phyloP scores from a whole-genome alignment of 2,888 invertebrate species.

The Axea sp. region DNA sequence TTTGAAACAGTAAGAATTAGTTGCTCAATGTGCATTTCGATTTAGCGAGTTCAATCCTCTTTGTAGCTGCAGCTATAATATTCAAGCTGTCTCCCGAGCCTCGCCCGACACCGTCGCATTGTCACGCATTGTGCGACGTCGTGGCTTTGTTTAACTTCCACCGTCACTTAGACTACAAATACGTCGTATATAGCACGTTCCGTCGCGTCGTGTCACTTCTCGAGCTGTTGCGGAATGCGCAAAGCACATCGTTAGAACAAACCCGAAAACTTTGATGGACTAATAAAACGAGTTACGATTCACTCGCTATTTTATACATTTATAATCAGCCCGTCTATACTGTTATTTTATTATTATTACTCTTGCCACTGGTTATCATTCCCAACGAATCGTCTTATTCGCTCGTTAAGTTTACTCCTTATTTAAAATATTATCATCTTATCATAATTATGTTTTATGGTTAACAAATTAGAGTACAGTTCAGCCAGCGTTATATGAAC shows the following conservation, averaged over 20 bases:
- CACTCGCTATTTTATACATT: slow-evolving; percentile 47
- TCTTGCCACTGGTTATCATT: neutral
- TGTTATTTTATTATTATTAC: slow-evolving; percentile 22
- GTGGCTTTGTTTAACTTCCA: slow-evolving; percentile 60
- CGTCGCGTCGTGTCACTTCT: slow-evolving; percentile 47
- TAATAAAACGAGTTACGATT: slow-evolving; percentile 53
- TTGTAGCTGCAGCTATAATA: slow-evolving; percentile 28
- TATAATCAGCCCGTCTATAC: slow-evolving; percentile 29
- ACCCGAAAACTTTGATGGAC: slow-evolving; percentile 52
- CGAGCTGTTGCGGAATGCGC: slow-evolving; percentile 30
- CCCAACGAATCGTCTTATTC: slow-evolving; percentile 1
- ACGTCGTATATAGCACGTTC: slow-evolving; percentile 45
- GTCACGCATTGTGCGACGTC: slow-evolving; percentile 58
- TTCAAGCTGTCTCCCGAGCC: slow-evolving; percentile 44
- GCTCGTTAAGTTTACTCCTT: slow-evolving; percentile 2
- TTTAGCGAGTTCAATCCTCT: slow-evolving; percentile 38
- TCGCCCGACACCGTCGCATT: slow-evolving; percentile 44
- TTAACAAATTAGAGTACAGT: neutral
- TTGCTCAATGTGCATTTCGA: slow-evolving; percentile 23
- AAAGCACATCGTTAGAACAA: slow-evolving; percentile 52
- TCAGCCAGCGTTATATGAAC: neutral
- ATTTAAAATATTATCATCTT: neutral
- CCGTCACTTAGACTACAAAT: slow-evolving; percentile 61
- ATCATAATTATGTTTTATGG: slow-evolving; percentile 4
- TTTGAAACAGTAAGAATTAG: neutral